Base-by-base conservation (phyloP, 2,888 invertebrate species). In the Scaptomyza parva region DNA sequence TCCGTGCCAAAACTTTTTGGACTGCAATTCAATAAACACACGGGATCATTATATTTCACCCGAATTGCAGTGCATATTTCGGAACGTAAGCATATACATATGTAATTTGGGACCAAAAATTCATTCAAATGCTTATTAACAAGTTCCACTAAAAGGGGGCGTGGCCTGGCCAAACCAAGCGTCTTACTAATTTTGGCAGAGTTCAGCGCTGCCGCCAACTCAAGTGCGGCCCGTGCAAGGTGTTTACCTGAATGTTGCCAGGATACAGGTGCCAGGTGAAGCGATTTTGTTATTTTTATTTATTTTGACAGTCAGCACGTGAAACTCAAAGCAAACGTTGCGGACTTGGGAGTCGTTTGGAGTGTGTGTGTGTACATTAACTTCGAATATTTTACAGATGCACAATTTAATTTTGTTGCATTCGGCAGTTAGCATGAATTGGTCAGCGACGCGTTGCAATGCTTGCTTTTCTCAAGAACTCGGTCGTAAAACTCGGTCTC, bases 231-330 rank as follows among this genome's bases (percentile, higher is more conserved):
- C 63, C 61, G 70, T 78, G 70, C 67, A 68, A 86, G 76, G 88
- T 89, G 85, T 85, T 78, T 88, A 74, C 83, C 73, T 76, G 78
- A 88, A 88, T 90, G 91, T 90, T 90, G 90, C 90, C 91, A 88
- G 90, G 90, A 90, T 90, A 90, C 90, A 89, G 82, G 74, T 85
- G 83, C 85, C 83, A 80, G 75, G 81, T 80, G 73, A 75, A 79
- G 78, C 80, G 77, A 90, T 85, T 91, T 91, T 90, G 90, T 90
- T 90, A 91, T 91, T 91, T 89, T 88, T 89, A 89, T 89, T 88
- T 77, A 75, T 85, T 78, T 88, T 85, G 88, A 86, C 86, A 88
- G 78, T 88, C 78, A 76, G 84, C 82, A 89, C 84, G 86, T 88
- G 77, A 83, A 75, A 82, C 77, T 54, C 76, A 76, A 79, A 79